These are phyloP conservation scores for Anagrus nilaparvatae DNA, from an alignment of 1,140 invertebrate genomes.

Conservation along the genomic window DNA sequence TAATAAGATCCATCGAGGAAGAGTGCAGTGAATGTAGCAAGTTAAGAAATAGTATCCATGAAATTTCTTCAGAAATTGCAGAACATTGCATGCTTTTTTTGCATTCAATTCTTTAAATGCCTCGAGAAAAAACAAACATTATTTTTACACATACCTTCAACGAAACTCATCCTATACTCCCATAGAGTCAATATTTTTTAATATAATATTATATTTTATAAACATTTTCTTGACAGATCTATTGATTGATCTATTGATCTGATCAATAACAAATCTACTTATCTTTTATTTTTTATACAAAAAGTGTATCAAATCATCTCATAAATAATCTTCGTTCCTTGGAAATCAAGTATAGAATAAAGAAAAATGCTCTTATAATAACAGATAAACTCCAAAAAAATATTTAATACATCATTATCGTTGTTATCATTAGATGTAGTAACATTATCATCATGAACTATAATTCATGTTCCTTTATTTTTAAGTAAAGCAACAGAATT, in stretches of 20 bases:
- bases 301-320: constrained; percentile 50
- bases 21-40: constrained; percentile 13
- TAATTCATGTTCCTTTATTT: constrained; percentile 64
- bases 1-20: background rate
- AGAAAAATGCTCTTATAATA: constrained; percentile 47
- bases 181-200: no score
- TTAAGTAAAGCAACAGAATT: constrained; percentile 60
- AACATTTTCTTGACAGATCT: background rate
- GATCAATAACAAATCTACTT: background rate
- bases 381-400: constrained; percentile 42
- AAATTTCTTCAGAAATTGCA: constrained; percentile 29
- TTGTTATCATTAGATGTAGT: constrained; percentile 51
- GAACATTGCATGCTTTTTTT: no score
- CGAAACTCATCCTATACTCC: no score
- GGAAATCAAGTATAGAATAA: constrained; percentile 53
- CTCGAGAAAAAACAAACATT: no score
- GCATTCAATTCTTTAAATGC: no score
- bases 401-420: constrained; percentile 51
- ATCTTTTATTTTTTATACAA: no score
- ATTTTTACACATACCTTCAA: no score
- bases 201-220: no score
- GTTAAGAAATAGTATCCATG: constrained; percentile 23
- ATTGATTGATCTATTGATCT: no score
- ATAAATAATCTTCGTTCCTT: constrained; percentile 48
- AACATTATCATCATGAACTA: constrained; percentile 45